phyloP scores from a whole-genome alignment of 1,140 invertebrate genomes.

The Calliopsis andreniformis region DNA sequence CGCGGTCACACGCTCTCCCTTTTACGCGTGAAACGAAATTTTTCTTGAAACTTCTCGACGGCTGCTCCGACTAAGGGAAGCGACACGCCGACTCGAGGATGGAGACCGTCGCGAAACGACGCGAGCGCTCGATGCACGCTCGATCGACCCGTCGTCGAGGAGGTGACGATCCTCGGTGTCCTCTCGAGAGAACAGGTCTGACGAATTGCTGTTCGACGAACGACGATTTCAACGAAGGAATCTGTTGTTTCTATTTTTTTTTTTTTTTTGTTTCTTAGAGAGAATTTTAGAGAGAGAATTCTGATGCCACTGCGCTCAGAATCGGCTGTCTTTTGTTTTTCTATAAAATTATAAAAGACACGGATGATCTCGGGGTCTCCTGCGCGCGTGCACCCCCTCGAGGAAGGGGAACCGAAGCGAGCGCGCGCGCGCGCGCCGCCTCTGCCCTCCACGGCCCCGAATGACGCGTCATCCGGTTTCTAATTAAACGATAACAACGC shows the following conservation, averaged over 20 bases:
- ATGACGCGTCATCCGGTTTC: neutral
- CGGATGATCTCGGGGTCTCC: neutral
- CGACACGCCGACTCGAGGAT: conserved; percentile 27
- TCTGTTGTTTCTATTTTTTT: neutral
- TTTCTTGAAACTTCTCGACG: conserved; percentile 68
- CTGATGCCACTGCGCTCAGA: conserved; percentile 12
- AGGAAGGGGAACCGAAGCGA: neutral
- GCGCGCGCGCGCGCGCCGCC: neutral
- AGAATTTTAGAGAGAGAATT: too few species aligned
- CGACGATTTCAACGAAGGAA: neutral
- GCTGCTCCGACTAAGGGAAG: conserved; percentile 33
- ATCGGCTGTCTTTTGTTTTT: conserved; percentile 27
- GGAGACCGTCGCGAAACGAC: conserved; percentile 26
- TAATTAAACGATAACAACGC: conserved; percentile 43
- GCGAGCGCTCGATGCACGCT: conserved; percentile 20
- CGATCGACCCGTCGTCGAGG: conserved; percentile 18
- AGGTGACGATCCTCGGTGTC: conserved; percentile 5
- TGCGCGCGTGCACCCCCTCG: conserved; percentile 20
- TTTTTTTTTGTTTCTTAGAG: neutral
- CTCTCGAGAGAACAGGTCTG: neutral
- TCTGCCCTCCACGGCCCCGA: neutral
- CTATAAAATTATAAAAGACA: conserved; percentile 52
- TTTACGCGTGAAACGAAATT: conserved; percentile 64
- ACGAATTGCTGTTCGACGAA: neutral
- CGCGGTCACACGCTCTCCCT: neutral